Evolutionary conservation across 2,888 invertebrate genomes (phyloP).

Genomic region (Malthinus flaveolus): DNA sequence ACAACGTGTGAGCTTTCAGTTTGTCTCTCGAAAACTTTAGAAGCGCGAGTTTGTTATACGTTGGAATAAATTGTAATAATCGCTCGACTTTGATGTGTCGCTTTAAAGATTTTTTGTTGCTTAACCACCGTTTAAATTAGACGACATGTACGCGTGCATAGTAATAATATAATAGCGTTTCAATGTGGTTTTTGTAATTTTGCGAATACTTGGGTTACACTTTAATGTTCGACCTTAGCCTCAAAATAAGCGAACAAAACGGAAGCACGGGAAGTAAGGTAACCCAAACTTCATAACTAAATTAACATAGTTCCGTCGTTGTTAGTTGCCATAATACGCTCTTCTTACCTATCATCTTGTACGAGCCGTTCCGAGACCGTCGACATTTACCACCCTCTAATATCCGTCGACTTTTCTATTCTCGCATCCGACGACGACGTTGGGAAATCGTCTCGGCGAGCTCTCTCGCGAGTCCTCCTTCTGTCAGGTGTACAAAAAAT

Average conservation of each 20-base stretch:
- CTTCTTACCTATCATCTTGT: conserved; percentile 19
- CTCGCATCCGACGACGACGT: not conserved
- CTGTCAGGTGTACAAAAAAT: conserved; percentile 29
- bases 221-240: conserved; percentile 36
- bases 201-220: conserved; percentile 35
- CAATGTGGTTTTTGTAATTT: conserved; percentile 28
- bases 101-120: too few relatives aligned
- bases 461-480: not conserved
- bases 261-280: conserved; percentile 41
- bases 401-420: conserved; percentile 9
- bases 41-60: too few relatives aligned
- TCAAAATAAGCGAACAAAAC: conserved; percentile 32
- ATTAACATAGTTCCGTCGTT: conserved; percentile 51
- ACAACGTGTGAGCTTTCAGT: too few relatives aligned
- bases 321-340: conserved; percentile 35
- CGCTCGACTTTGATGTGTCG: too few relatives aligned
- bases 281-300: conserved; percentile 49
- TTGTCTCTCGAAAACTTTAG: too few relatives aligned
- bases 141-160: too few relatives aligned
- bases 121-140: too few relatives aligned
- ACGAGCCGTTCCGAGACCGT: not conserved
- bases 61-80: too few relatives aligned
- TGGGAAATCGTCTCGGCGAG: not conserved
- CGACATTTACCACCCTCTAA: not conserved
- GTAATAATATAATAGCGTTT: conserved; percentile 15